These are phyloP conservation scores for Athene noctua DNA, from an alignment of 2,113 vertebrate species.

Conservation along the genomic window DNA sequence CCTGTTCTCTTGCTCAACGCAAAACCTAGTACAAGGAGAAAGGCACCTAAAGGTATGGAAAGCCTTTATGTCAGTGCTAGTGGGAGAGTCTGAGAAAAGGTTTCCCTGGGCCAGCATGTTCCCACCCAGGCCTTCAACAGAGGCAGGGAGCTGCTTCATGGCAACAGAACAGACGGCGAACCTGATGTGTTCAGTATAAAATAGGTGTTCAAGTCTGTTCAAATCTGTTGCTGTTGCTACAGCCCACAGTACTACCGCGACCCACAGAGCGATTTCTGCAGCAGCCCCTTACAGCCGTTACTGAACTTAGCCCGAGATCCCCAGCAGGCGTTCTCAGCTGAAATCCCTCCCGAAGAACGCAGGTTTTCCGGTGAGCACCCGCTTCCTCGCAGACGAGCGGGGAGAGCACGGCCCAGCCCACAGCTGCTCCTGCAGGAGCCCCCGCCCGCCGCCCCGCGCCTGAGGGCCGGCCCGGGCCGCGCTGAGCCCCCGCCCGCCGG, in stretches of 20 bases:
- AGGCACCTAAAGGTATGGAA: not conserved
- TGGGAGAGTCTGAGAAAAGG: not conserved
- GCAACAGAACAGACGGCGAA: not conserved
- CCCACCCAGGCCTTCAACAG: not conserved
- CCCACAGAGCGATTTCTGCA: not conserved
- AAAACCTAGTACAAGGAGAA: not conserved
- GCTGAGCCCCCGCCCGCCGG: too few relatives aligned
- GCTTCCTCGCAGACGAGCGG: not conserved
- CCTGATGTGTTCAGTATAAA: not conserved
- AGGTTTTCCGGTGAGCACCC: not conserved
- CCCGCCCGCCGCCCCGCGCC: not conserved
- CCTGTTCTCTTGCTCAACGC: not conserved
- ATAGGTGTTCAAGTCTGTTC: not conserved
- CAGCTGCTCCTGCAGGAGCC: not conserved
- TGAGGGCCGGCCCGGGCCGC: too few relatives aligned
- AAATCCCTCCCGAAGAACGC: not conserved
- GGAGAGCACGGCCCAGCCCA: rapidly evolving
- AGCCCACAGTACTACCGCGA: not conserved
- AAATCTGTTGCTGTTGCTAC: not conserved
- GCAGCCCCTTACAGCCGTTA: not conserved
- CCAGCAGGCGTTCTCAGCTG: not conserved
- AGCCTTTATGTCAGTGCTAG: not conserved
- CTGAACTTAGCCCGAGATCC: not conserved
- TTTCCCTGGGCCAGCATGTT: not conserved
- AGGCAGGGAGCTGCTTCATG: not conserved